Evolutionary conservation across 2,888 invertebrate species (phyloP).

Genomic region (Dugesia japonica): DNA sequence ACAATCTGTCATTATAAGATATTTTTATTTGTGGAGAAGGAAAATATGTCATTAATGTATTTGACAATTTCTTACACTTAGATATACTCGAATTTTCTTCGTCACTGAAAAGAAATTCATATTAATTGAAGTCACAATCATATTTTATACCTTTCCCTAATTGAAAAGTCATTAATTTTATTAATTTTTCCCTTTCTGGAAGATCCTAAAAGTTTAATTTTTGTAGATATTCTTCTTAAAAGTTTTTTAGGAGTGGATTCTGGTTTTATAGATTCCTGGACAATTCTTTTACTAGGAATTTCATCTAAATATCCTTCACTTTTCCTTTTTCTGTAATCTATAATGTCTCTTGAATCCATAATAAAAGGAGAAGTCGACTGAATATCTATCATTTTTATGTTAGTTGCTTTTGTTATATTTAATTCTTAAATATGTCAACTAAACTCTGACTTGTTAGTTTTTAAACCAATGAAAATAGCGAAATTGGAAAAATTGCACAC

Average conservation of each 20-base stretch:
- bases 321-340: neutral
- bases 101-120: neutral
- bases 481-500: neutral
- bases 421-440: slow-evolving; percentile 2
- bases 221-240: neutral
- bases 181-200: no score
- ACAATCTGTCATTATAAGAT: neutral
- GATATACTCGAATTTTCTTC: neutral
- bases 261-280: neutral
- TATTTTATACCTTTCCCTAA: no score
- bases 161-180: no score
- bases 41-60: neutral
- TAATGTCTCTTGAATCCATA: neutral
- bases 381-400: neutral
- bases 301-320: neutral
- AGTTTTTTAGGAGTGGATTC: neutral
- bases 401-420: neutral
- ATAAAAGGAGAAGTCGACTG: neutral
- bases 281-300: neutral
- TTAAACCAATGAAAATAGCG: neutral
- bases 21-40: neutral
- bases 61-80: neutral
- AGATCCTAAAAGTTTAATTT: neutral
- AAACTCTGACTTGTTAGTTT: neutral
- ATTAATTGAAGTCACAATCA: no score